Percentiles rank a stretch among this genome's conserved stretches.
Evolutionary conservation across 2,113 vertebrate species (phyloP).

Genomic region (Sula dactylatra): DNA sequence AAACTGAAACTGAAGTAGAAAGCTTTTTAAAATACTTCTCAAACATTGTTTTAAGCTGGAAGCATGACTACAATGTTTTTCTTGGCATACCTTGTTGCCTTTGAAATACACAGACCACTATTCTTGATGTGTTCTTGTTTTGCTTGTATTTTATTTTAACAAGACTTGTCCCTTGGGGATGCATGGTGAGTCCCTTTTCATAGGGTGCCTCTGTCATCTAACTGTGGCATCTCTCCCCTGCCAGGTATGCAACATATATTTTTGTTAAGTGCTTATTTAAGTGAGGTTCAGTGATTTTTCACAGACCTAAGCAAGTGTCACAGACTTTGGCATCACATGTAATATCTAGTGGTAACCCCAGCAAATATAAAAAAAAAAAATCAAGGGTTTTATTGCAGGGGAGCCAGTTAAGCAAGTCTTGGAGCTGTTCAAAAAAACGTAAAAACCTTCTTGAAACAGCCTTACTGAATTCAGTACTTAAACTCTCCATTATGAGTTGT

Average conservation of each 20-base stretch:
- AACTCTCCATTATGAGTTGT: background rate
- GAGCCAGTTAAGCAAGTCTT: background rate
- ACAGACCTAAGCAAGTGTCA: background rate
- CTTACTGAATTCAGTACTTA: background rate
- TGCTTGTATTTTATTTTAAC: slow-evolving; percentile 5
- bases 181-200: background rate
- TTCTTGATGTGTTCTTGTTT: slow-evolving; percentile 3
- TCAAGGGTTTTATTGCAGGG: background rate
- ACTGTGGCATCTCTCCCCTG: background rate
- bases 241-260: background rate
- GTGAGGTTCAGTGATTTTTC: background rate
- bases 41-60: background rate
- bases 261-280: background rate
- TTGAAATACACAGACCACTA: background rate
- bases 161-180: background rate
- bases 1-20: background rate
- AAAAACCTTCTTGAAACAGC: background rate
- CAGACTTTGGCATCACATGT: background rate
- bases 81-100: slow-evolving; percentile 1
- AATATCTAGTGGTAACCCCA: background rate
- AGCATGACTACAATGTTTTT: slow-evolving; percentile 2
- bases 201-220: background rate
- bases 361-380: background rate
- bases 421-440: background rate
- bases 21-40: background rate